These are phyloP conservation scores for Corticium candelabrum DNA, from an alignment of 37 sponge, comb jelly and placozoan genomes.

Conservation along the genomic window DNA sequence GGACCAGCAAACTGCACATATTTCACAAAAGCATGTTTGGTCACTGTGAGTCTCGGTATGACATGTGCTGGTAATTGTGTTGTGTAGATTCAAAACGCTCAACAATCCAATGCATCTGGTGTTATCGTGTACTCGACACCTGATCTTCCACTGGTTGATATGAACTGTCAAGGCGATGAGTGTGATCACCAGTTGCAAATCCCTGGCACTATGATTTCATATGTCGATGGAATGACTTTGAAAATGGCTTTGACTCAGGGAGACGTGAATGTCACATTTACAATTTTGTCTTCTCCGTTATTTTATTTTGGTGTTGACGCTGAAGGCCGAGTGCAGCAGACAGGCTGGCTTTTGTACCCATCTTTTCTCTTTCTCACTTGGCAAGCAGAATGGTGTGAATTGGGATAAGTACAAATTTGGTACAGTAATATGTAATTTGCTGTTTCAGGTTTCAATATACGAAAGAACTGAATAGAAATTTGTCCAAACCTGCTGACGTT, in stretches of 20 bases:
- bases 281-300: not conserved
- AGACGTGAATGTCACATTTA: not conserved
- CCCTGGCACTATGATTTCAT: conserved; percentile 8
- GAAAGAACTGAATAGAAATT: not conserved
- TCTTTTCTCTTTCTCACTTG: conserved; percentile 8
- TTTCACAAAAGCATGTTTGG: not conserved
- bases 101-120: not conserved
- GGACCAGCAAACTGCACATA: not conserved
- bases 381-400: conserved; percentile 12
- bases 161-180: conserved; percentile 10
- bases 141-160: not conserved
- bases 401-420: not conserved
- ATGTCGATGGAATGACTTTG: conserved; percentile 9
- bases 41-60: not conserved
- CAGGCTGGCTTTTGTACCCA: conserved; percentile 19
- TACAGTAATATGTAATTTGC: not conserved
- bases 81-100: conserved; percentile 1
- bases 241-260: not conserved
- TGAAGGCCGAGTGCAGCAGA: not conserved
- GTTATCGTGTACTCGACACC: not conserved
- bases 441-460: not conserved
- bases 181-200: not conserved
- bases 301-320: conserved; percentile 9
- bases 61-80: not conserved
- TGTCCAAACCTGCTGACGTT: not conserved